phyloP scores from a whole-genome alignment of 2,113 vertebrate genomes.

The Pluvianellus socialis region DNA sequence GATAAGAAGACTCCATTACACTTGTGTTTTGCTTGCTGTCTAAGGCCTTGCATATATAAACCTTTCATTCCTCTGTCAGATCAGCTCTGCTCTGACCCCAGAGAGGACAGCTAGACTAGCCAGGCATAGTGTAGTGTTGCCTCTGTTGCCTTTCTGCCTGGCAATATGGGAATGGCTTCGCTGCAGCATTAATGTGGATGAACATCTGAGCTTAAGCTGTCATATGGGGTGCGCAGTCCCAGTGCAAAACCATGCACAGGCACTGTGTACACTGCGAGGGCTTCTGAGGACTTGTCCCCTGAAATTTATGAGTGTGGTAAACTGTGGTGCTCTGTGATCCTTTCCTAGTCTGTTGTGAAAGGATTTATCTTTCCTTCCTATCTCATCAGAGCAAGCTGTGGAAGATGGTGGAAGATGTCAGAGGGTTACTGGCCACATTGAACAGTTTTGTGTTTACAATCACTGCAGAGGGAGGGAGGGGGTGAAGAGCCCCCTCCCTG shows the following conservation, averaged over 20 bases:
- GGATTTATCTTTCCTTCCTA: neutral
- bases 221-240: neutral
- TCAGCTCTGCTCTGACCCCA: neutral
- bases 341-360: neutral
- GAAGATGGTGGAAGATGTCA: neutral
- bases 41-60: neutral
- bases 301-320: slow-evolving; percentile 30
- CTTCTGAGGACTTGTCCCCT: slow-evolving; percentile 23
- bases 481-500: neutral
- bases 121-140: neutral
- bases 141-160: neutral
- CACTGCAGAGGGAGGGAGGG: neutral
- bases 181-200: neutral
- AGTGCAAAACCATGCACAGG: neutral
- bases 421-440: neutral
- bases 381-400: neutral
- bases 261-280: neutral
- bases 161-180: neutral
- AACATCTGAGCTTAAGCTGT: slow-evolving; percentile 34
- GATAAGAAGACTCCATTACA: neutral
- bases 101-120: neutral
- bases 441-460: rapidly evolving
- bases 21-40: neutral
- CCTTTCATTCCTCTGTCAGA: neutral
- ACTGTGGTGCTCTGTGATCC: neutral